Evolutionary conservation across 2,797 vertebrate genomes (phyloP).

Genomic region (Miichthys miiuy): DNA sequence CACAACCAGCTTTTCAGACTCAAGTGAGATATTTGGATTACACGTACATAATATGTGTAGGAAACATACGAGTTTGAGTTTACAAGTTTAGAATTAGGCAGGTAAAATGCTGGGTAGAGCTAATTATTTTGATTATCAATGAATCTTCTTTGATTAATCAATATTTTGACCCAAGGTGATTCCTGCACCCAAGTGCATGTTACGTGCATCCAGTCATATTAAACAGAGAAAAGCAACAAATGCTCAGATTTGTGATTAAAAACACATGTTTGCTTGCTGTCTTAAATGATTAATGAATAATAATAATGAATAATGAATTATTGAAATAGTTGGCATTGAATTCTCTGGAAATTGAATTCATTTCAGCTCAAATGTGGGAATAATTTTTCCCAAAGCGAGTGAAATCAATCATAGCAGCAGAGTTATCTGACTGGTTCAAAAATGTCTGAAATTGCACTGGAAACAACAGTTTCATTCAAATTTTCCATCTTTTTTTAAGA

Average conservation of each 20-base stretch:
- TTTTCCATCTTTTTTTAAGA: neutral
- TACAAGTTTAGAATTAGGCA: neutral
- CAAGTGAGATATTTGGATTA: slow-evolving; percentile 82
- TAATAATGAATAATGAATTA: neutral
- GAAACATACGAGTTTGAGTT: neutral
- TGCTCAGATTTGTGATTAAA: neutral
- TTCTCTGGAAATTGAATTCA: neutral
- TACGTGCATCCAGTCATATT: fast-evolving
- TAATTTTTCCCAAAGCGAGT: neutral
- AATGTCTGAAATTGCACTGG: neutral
- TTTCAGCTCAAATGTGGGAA: neutral
- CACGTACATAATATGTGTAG: neutral
- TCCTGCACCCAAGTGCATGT: neutral
- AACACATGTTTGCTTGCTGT: neutral
- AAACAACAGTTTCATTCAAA: neutral
- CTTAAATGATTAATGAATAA: neutral
- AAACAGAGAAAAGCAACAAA: neutral
- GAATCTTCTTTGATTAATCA: neutral
- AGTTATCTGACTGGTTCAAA: neutral
- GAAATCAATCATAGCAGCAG: neutral
- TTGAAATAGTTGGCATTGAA: neutral
- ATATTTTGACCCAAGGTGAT: neutral
- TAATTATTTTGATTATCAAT: neutral
- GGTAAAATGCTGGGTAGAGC: neutral
- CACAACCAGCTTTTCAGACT: slow-evolving; percentile 88